Evolutionary conservation across 2,797 vertebrate genomes (phyloP), one percentile per base, ranked within the genome.

Genomic region (Galaxias olidus): DNA sequence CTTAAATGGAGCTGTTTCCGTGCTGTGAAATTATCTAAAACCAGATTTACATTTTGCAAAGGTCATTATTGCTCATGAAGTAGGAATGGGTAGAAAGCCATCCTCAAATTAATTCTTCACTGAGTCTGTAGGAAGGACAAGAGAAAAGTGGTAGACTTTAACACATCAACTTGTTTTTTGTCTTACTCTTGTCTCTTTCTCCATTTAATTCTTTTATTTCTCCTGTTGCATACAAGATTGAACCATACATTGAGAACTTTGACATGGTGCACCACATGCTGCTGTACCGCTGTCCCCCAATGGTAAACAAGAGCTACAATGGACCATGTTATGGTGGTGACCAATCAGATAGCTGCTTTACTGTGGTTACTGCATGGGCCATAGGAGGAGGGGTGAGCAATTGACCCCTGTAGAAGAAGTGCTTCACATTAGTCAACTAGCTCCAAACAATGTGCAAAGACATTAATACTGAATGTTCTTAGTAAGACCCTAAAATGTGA

Each of bases 191-290:
- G n/a, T 51, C 49, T 17, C n/a, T 52, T 52, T n/a, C 15, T n/a
- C 17, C 50, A 20, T 61, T 30, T 13, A 3, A 17, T 42, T 18
- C 53, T 8, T 56, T 43, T 57, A n/a, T 15, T 1, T 30, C 1
- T 63, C 13, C 51, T n/a, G 1, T 40, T 73, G 60, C 0, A 9
- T 17, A 30, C 68, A 71, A 93, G 91, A 65, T 92, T 58, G 87
- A 87, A 54, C 88, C 90, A 0, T 20, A 77, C 43, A 84, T 93
- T 14, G 45, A 84, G 14, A 40, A 91, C 58, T 0, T 1, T 0
- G 88, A 88, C 50, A 7, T 90, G 0, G 79, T 91, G 53, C 89
- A 91, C 72, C 91, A 90, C 75, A 73, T 91, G 61, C 51, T 91
- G 63, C 63, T 93, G 51, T 88, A 91, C 53, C 62, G 52, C 30